Evolutionary conservation across 1,140 invertebrate genomes (phyloP).

Genomic region (Rhagoletis pomonella): DNA sequence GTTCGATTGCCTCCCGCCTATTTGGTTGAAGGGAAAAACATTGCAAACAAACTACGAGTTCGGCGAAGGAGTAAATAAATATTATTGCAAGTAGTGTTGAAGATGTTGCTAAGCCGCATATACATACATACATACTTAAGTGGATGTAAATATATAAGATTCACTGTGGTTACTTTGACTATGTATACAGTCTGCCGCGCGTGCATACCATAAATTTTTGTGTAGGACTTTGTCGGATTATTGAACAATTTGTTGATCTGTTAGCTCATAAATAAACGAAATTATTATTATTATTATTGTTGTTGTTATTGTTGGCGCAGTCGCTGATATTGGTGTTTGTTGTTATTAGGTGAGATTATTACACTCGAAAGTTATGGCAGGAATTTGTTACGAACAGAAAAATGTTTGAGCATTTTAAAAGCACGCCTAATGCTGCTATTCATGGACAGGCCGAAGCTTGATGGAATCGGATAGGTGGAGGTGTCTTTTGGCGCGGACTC

Average conservation of each 20-base stretch:
- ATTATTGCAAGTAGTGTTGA: background rate
- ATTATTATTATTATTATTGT: constrained; percentile 25
- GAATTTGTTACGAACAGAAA: background rate
- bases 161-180: background rate
- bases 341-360: constrained; percentile 3
- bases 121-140: too few relatives aligned
- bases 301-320: background rate
- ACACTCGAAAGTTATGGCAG: background rate
- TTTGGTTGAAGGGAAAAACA: background rate
- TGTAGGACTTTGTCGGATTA: constrained; percentile 1
- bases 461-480: too few relatives aligned
- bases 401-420: background rate
- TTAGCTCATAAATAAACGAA: constrained; percentile 53
- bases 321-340: background rate
- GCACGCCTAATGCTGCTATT: too few relatives aligned
- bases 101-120: constrained; percentile 7
- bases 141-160: background rate
- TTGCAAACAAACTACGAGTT: background rate
- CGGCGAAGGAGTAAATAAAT: constrained; percentile 11
- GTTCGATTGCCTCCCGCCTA: constrained; percentile 29
- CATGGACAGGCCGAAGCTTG: too few relatives aligned
- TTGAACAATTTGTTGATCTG: constrained; percentile 53
- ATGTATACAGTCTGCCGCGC: background rate
- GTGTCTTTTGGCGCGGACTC: too few relatives aligned
- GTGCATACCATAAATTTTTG: background rate